Conservation (phyloP, 2,888 invertebrate species). For the Trichacis sp. region DNA sequence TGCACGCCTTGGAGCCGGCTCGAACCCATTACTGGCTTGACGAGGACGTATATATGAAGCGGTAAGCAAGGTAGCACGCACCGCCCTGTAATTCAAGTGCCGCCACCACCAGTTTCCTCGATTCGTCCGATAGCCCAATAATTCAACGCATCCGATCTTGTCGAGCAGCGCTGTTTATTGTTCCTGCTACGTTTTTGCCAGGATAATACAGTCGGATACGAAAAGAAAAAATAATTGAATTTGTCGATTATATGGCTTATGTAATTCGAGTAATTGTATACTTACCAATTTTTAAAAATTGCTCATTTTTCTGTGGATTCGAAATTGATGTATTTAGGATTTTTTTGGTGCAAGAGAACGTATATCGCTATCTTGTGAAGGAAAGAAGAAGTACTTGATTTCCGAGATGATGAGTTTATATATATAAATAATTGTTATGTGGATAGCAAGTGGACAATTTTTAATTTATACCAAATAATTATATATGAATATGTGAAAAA, state of each 20-base stretch:
- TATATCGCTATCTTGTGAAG: too few species aligned
- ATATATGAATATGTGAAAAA: too few species aligned
- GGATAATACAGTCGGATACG: too few species aligned
- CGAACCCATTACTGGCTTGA: slow-evolving; percentile 54
- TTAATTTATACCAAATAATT: too few species aligned
- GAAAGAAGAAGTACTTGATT: too few species aligned
- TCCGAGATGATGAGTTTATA: too few species aligned
- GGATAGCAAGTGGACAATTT: too few species aligned
- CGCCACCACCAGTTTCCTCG: slow-evolving; percentile 65
- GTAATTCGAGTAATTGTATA: not conserved
- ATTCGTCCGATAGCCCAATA: slow-evolving; percentile 64
- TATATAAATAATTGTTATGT: too few species aligned
- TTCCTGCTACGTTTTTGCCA: too few species aligned
- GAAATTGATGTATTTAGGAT: too few species aligned
- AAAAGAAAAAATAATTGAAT: not conserved
- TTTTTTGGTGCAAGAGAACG: too few species aligned
- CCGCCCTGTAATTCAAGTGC: slow-evolving; percentile 66
- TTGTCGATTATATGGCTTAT: not conserved
- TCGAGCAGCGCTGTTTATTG: slow-evolving; percentile 54
- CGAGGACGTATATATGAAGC: slow-evolving; percentile 59
- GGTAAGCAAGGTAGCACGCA: slow-evolving; percentile 66
- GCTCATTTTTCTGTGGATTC: not conserved
- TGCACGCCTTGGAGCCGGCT: slow-evolving; percentile 46
- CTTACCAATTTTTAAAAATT: not conserved
- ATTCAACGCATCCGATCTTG: slow-evolving; percentile 54